Evolutionary conservation across 2,888 invertebrate species (phyloP).

Genomic region (Coenonympha arcania): DNA sequence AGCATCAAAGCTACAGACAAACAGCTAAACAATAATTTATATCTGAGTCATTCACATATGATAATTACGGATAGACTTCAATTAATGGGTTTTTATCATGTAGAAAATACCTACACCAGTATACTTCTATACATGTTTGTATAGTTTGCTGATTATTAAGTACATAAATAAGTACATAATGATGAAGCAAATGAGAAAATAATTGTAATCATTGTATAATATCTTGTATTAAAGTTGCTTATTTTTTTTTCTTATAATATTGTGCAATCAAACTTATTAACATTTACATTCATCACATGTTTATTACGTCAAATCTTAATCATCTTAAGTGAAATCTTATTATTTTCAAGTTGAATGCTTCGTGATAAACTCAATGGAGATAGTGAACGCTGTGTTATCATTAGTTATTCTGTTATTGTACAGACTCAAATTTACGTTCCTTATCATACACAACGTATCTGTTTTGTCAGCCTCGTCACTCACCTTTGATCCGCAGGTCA

Average conservation of each 20-base stretch:
- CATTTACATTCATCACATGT: not conserved
- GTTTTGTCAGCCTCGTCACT: slow-evolving; percentile 9
- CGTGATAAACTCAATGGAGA: not conserved
- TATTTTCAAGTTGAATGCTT: not conserved
- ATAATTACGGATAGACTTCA: no score
- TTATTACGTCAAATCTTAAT: not conserved
- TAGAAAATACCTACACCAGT: no score
- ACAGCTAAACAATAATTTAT: no score
- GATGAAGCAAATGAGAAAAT: not conserved
- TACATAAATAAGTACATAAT: no score
- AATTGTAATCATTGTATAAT: not conserved
- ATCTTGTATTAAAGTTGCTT: no score
- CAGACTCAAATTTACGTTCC: slow-evolving; percentile 11
- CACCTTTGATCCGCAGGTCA: slow-evolving; percentile 21
- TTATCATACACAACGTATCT: slow-evolving; percentile 17
- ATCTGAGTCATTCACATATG: no score
- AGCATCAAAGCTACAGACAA: no score
- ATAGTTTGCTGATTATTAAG: not conserved
- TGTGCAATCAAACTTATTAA: not conserved
- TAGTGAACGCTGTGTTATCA: slow-evolving; percentile 3
- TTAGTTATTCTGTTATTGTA: not conserved
- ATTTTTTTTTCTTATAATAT: not conserved
- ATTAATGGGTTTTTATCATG: no score
- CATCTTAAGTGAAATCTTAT: not conserved
- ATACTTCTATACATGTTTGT: no score